Conservation (phyloP, 2,797 vertebrate species). For the Xiphophorus birchmanni region DNA sequence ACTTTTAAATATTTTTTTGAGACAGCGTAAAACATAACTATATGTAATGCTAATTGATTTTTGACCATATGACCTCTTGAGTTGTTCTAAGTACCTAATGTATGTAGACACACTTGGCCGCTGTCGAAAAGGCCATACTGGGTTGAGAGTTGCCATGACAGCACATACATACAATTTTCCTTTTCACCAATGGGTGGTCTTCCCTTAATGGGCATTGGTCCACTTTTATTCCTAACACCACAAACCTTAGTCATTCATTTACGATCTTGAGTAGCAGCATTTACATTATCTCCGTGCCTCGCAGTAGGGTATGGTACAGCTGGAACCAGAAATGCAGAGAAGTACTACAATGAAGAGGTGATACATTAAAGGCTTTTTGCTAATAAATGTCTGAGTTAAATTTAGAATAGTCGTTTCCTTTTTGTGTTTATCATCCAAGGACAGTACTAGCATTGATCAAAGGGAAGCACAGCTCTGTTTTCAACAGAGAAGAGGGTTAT, state of each 20-base stretch:
- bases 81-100: background rate
- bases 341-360: conserved; percentile 24
- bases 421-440: conserved; percentile 23
- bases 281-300: conserved; percentile 50
- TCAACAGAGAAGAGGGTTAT: conserved; percentile 61
- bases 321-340: conserved; percentile 43
- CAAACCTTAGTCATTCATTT: conserved; percentile 70
- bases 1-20: background rate
- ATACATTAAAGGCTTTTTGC: conserved; percentile 16
- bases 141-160: conserved; percentile 38
- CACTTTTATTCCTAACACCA: conserved; percentile 59
- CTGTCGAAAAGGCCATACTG: conserved; percentile 24
- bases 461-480: conserved; percentile 35
- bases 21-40: background rate
- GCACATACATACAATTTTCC: conserved; percentile 29
- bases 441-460: conserved; percentile 48
- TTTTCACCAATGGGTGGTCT: conserved; percentile 72
- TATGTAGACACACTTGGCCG: conserved; percentile 33
- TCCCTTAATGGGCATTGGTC: conserved; percentile 54
- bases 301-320: conserved; percentile 56
- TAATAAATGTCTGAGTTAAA: conserved; percentile 21
- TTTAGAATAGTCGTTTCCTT: conserved; percentile 20
- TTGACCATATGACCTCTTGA: background rate
- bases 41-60: background rate
- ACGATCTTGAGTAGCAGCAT: conserved; percentile 50